Percentiles rank a stretch among this genome's conserved stretches.
These are phyloP conservation scores for Pristionchus fissidentatus DNA, from an alignment of 2,888 invertebrate genomes.

Conservation along the genomic window DNA sequence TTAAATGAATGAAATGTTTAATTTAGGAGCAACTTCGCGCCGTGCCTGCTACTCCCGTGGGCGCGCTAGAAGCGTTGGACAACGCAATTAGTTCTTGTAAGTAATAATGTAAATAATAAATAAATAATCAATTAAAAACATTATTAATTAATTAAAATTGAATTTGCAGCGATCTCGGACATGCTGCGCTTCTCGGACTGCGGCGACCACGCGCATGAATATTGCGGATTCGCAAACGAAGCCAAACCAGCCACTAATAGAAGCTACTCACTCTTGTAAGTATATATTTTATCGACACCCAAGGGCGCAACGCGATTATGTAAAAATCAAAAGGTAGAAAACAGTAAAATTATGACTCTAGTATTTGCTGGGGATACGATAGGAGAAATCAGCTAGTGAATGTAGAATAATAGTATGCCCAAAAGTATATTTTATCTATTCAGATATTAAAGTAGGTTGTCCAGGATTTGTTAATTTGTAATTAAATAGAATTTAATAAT, in stretches of 20 bases:
- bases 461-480: not conserved
- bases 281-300: no score
- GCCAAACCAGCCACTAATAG: constrained; percentile 56
- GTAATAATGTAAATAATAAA: no score
- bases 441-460: not conserved
- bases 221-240: constrained; percentile 69
- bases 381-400: no score
- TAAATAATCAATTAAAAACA: no score
- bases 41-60: not conserved
- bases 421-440: not conserved
- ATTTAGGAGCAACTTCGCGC: not conserved
- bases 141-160: not conserved
- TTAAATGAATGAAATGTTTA: not conserved
- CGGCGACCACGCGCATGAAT: constrained; percentile 49
- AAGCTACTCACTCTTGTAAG: constrained; percentile 60
- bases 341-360: not conserved
- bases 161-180: constrained; percentile 60
- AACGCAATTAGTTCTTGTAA: constrained; percentile 54
- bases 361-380: no score
- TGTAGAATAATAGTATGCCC: not conserved
- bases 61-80: constrained; percentile 50
- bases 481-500: not conserved
- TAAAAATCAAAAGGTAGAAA: not conserved
- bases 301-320: no score
- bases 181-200: constrained; percentile 68